Evolutionary conservation across 1,140 invertebrate genomes (phyloP), one percentile per base, ranked within the genome.

Genomic region (Colletes gigas): DNA sequence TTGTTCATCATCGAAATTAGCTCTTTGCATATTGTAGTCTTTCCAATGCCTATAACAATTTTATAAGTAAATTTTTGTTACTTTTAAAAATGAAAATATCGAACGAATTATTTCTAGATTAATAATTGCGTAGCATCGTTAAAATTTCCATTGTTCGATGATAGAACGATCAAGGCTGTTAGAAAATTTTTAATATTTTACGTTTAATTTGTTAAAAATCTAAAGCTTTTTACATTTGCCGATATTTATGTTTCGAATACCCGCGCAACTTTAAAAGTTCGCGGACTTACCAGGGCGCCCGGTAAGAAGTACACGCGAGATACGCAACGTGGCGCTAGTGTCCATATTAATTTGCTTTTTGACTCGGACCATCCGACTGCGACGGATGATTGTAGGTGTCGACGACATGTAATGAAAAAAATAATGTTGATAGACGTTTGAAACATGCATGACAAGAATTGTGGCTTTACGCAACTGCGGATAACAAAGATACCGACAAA

Each of bases 21-120:
- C 83, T 95, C 94, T 85, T 94, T 94, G 54, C 95, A 93, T 14
- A 96, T 71, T 17, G 95, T 95, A 44, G 95, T 96, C 89, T 96
- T 96, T 54, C 95, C 95, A 67, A 95, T 93, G 55, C 95, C 95
- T 95, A 65, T 21, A 85, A 82, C 73, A 85, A 68, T 63, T n/a
- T 14, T 47, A 30, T 30, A 30, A 30, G 30, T 39, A 17, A n/a
- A 44, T 44, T 8, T 39, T 62, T n/a, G n/a, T 9, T 39, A 50
- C 19, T 50, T 19, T 14, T 0, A 1, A 50, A 50, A 17, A 41
- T 0, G 1, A 3, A n/a, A n/a, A 41, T n/a, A 50, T 30, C 30
- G 30, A 30, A 30, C 30, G 30, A 30, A 30, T 30, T 19, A 57
- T 44, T 21, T 6, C 6, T 41, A n/a, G 5, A 6, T 41, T 63